A percentile compares a stretch with the other conserved stretches of the same genome.
Evolutionary conservation across 2,113 vertebrate genomes (phyloP).

Genomic region (Gallinago undulata): DNA sequence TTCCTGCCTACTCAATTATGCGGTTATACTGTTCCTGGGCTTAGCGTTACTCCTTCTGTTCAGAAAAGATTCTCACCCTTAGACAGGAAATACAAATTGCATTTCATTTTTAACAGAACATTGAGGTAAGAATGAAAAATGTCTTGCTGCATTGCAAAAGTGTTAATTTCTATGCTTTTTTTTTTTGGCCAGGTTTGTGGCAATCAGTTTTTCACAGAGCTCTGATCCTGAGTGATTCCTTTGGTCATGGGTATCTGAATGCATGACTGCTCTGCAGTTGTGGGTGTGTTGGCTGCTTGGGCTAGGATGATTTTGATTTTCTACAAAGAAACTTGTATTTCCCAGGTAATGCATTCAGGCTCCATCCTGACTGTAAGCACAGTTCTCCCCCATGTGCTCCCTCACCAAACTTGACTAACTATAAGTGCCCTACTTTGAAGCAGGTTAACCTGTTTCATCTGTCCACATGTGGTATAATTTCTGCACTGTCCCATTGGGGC

Average conservation of each 20-base stretch:
- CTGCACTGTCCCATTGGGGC: not conserved
- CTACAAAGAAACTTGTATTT: not conserved
- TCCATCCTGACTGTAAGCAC: not conserved
- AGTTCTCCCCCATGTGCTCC: not conserved
- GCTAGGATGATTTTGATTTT: not conserved
- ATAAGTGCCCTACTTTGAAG: not conserved
- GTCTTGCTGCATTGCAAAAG: conserved; percentile 4
- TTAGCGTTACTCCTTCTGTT: not conserved
- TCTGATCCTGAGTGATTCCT: not conserved
- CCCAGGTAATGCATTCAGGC: not conserved
- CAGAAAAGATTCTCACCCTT: not conserved
- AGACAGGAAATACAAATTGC: not conserved
- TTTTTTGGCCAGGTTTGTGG: not conserved
- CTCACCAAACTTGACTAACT: not conserved
- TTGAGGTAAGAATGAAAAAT: conserved; percentile 5
- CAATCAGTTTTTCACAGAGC: not conserved
- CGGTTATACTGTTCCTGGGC: not conserved
- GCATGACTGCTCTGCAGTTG: not conserved
- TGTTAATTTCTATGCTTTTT: not conserved
- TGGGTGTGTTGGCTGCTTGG: not conserved
- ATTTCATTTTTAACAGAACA: not conserved
- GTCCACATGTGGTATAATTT: not conserved
- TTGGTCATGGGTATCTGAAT: not conserved
- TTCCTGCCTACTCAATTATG: not conserved
- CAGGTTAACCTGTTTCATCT: conserved; percentile 20